Conservation (phyloP, 2,113 vertebrate species). For the Laticauda colubrina region DNA sequence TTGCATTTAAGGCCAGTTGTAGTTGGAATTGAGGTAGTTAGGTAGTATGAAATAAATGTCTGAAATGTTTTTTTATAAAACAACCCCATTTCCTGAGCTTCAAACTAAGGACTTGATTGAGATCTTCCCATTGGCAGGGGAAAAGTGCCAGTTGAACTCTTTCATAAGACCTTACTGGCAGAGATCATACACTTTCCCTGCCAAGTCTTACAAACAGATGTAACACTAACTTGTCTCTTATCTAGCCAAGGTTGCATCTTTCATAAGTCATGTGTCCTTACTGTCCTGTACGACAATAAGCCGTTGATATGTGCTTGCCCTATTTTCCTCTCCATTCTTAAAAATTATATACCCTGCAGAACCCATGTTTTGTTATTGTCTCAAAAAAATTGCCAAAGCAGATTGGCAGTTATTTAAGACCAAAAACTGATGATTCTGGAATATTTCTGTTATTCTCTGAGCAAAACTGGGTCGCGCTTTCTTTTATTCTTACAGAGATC, state of each 20-base stretch:
- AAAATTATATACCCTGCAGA: neutral
- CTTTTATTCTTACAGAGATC: slow-evolving; percentile 46
- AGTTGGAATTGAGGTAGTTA: no score
- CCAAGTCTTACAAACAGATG: slow-evolving; percentile 12
- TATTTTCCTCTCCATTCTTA: neutral
- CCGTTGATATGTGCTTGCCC: neutral
- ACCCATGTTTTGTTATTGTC: neutral
- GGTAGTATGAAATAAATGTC: neutral
- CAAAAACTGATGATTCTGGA: neutral
- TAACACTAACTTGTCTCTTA: slow-evolving; percentile 1
- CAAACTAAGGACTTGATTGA: neutral
- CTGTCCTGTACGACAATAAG: neutral
- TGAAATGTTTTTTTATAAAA: neutral
- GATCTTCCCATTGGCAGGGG: neutral
- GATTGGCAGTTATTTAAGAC: neutral
- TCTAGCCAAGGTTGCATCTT: neutral
- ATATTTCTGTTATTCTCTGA: neutral
- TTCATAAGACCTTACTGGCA: slow-evolving; percentile 21
- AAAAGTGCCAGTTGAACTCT: slow-evolving; percentile 15
- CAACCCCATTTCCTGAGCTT: neutral
- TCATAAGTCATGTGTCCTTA: slow-evolving; percentile 8
- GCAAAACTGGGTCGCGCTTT: neutral
- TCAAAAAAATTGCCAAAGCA: neutral
- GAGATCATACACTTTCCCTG: neutral
- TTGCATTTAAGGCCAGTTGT: no score